Conservation (phyloP, 2,113 vertebrate species). For the Pteropus alecto region DNA sequence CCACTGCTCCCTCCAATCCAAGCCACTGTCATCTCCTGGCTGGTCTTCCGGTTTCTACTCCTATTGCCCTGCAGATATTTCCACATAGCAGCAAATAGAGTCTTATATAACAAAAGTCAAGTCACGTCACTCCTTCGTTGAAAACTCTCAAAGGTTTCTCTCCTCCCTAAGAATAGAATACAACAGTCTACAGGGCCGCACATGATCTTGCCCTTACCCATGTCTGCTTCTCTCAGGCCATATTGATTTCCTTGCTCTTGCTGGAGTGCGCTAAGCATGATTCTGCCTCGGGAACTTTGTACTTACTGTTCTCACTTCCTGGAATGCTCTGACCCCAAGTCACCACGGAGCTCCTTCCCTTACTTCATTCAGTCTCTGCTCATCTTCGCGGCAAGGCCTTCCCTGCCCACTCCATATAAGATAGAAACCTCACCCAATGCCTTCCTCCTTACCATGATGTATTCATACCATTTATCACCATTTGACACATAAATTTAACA, state of each 20-base stretch:
- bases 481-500: neutral
- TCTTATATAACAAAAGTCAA: neutral
- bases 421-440: neutral
- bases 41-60: neutral
- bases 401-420: neutral
- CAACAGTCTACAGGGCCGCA: fast-evolving
- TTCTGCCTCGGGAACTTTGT: neutral
- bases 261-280: neutral
- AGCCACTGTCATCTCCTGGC: neutral
- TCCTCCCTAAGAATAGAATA: neutral
- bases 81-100: neutral
- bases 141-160: neutral
- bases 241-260: neutral
- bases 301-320: neutral
- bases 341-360: neutral
- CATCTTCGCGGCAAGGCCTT: neutral
- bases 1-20: neutral
- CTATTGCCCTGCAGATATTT: neutral
- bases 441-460: neutral
- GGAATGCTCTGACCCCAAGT: neutral
- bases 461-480: neutral
- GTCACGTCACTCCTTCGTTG: neutral
- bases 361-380: neutral
- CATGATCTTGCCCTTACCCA: fast-evolving
- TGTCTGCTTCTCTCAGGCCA: neutral